These are phyloP conservation scores for Euleptes europaea DNA, from an alignment of 2,113 vertebrate genomes.

Conservation along the genomic window DNA sequence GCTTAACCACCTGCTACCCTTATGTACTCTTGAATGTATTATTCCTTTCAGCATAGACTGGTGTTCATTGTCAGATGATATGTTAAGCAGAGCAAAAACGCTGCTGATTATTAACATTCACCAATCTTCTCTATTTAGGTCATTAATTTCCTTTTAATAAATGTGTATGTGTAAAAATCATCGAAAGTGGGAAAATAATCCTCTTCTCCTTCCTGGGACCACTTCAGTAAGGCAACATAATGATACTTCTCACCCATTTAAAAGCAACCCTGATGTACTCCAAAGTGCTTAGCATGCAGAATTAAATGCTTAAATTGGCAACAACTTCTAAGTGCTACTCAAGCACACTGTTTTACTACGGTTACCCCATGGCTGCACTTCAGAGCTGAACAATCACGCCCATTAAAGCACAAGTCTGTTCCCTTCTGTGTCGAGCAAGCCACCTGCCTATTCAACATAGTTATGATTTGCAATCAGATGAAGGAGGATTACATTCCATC, in stretches of 20 bases:
- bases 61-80: not conserved
- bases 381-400: constrained; percentile 1
- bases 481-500: not conserved
- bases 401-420: not conserved
- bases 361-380: constrained; percentile 10
- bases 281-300: fast-evolving
- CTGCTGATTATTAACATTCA: not conserved
- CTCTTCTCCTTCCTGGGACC: not conserved
- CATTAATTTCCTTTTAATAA: not conserved
- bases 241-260: not conserved
- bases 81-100: not conserved
- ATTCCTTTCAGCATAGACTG: not conserved
- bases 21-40: not conserved
- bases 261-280: not conserved
- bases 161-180: not conserved
- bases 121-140: not conserved
- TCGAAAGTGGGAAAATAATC: not conserved
- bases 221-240: constrained; percentile 1
- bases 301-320: not conserved
- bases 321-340: not conserved
- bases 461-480: not conserved
- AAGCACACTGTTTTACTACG: not conserved
- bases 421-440: not conserved
- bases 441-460: not conserved
- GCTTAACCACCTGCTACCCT: not conserved